A percentile compares a stretch with the other conserved stretches of the same genome.
phyloP scores from a whole-genome alignment of 2,113 vertebrate genomes.

The Alethe castanea region DNA sequence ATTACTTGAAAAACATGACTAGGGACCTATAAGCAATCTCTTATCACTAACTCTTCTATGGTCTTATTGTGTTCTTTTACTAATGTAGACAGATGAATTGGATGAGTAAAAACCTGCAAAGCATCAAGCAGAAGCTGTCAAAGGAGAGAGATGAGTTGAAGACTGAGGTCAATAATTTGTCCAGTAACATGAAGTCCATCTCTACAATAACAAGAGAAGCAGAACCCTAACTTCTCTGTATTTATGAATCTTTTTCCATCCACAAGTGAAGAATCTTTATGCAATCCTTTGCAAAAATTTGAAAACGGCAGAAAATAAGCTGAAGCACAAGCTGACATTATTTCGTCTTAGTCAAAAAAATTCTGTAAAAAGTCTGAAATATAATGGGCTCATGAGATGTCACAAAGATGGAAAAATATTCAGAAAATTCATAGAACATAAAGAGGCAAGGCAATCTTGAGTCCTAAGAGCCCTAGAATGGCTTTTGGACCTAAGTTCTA shows the following conservation, averaged over 20 bases:
- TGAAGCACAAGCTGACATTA: neutral
- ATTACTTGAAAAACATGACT: neutral
- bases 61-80: neutral
- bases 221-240: neutral
- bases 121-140: slow-evolving; percentile 65
- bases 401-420: neutral
- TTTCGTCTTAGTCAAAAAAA: neutral
- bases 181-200: slow-evolving; percentile 58
- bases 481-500: neutral
- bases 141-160: slow-evolving; percentile 49
- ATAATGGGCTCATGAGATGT: neutral
- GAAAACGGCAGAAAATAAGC: neutral
- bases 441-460: neutral
- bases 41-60: neutral
- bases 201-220: slow-evolving; percentile 1
- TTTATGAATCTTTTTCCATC: neutral
- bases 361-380: neutral
- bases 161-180: slow-evolving; percentile 69
- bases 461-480: neutral
- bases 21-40: neutral
- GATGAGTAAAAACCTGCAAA: slow-evolving; percentile 73
- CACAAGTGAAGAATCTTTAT: neutral
- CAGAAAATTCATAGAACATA: neutral
- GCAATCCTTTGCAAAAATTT: neutral
- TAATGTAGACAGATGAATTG: neutral